Percentiles rank a stretch among this genome's conserved stretches.
phyloP scores from a whole-genome alignment of 2,113 vertebrate species.

The Paracyprichromis sp. region DNA sequence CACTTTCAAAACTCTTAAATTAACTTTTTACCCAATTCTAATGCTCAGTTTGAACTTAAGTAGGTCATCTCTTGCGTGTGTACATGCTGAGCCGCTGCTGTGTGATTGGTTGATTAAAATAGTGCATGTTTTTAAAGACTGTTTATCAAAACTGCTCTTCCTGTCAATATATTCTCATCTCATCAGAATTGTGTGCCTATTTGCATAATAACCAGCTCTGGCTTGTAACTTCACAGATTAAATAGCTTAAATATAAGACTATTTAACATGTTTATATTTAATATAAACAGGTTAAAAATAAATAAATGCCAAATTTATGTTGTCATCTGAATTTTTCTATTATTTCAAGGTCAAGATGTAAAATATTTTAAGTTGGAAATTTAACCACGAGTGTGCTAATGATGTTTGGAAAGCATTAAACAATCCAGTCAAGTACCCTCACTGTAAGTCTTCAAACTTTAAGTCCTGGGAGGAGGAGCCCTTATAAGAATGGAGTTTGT shows the following conservation, averaged over 20 bases:
- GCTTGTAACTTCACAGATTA: not conserved
- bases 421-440: not conserved
- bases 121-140: not conserved
- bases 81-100: not conserved
- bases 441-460: not conserved
- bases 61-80: not conserved
- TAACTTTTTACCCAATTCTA: not conserved
- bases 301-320: not conserved
- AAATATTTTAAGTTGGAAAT: not conserved
- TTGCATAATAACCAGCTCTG: not conserved
- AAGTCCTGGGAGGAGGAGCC: not conserved
- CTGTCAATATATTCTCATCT: not conserved
- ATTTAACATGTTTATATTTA: not conserved
- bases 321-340: not conserved
- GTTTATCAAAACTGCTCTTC: not conserved
- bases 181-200: not conserved
- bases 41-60: not conserved
- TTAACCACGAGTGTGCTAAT: not conserved
- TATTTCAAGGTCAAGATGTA: not conserved
- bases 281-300: not conserved
- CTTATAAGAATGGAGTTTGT: not conserved
- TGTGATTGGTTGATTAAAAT: not conserved
- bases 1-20: not conserved
- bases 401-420: not conserved
- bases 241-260: not conserved